Evolutionary conservation across 2,113 vertebrate species (phyloP).

Genomic region (Ciconia maguari): DNA sequence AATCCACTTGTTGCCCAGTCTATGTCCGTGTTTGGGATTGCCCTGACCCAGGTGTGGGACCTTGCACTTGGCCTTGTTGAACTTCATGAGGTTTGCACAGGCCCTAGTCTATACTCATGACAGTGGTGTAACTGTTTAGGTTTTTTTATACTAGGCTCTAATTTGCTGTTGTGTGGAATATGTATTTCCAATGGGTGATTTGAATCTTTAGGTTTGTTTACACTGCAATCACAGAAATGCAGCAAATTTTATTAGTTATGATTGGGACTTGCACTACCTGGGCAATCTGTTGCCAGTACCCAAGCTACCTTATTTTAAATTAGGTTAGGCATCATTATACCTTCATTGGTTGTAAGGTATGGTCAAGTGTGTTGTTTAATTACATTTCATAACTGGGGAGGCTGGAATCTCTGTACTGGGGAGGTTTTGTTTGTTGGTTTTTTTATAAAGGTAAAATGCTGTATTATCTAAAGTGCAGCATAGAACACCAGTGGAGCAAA

Average conservation of each 20-base stretch:
- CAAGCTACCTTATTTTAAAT: neutral
- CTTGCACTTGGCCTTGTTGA: neutral
- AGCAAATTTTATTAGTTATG: neutral
- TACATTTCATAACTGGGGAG: neutral
- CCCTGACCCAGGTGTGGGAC: neutral
- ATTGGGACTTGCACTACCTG: neutral
- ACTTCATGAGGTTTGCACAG: neutral
- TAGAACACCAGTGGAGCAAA: neutral
- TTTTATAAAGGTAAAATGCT: neutral
- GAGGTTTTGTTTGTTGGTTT: neutral
- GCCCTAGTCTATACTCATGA: neutral
- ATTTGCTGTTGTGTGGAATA: neutral
- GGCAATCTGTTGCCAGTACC: neutral
- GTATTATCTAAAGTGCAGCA: neutral
- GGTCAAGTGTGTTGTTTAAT: neutral
- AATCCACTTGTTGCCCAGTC: accelerated
- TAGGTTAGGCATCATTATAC: neutral
- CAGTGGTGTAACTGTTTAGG: neutral
- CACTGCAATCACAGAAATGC: neutral
- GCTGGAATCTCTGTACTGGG: neutral
- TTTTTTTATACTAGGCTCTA: neutral
- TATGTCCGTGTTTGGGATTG: neutral
- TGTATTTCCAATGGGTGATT: neutral
- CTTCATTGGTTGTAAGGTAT: neutral
- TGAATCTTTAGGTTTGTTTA: neutral